Base-by-base conservation (phyloP, 2,888 invertebrate genomes). In the Horisme vitalbata region DNA sequence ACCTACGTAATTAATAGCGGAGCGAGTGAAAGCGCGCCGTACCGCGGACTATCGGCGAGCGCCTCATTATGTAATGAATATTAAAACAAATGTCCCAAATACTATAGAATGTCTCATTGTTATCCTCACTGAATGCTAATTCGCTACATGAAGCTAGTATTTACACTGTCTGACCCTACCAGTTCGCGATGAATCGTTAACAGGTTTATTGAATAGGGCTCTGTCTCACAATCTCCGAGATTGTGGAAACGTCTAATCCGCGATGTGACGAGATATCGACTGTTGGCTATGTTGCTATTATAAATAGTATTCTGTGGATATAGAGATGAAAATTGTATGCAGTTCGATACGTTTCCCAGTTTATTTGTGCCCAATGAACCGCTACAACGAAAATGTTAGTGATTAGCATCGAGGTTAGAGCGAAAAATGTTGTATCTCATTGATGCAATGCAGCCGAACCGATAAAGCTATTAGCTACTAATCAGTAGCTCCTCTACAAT, bases 11-110 rank as follows among this genome's bases (percentile, higher is more conserved):
- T 85, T 84, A 83, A 83, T 75, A 79, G 81, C 77, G 73, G 65
- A 72, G 71, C 63, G 77, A 84, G 88, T 86, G 88, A 88, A 88
- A 88, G 88, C 88, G 76, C 70, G 71, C 74, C 61, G 71, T 71
- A 68, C 65, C 62, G 63, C 65, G 63, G 65, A 65, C 70, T 75
- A 73, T 71, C 75, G 76, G 62, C 71, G 75, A 71, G 68, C 72
- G 73, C 64, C 69, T 83, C 83, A 79, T 88, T 88, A 87, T 82
- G 76, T 86, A 88, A 87, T 83, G 84, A 85, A 83, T 83, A 80
- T 83, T 71, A 82, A 84, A 83, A 76, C 83, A 77, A 80, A 78
- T 76, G 83, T 74, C 76, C 83, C 77, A 73, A 83, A 85, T 81
- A 75, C 74, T 66, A 61, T 71, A 67, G 63, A 65, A 68, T 64